These are phyloP conservation scores for Burhinus bistriatus DNA, from an alignment of 2,113 vertebrate species.

Conservation along the genomic window DNA sequence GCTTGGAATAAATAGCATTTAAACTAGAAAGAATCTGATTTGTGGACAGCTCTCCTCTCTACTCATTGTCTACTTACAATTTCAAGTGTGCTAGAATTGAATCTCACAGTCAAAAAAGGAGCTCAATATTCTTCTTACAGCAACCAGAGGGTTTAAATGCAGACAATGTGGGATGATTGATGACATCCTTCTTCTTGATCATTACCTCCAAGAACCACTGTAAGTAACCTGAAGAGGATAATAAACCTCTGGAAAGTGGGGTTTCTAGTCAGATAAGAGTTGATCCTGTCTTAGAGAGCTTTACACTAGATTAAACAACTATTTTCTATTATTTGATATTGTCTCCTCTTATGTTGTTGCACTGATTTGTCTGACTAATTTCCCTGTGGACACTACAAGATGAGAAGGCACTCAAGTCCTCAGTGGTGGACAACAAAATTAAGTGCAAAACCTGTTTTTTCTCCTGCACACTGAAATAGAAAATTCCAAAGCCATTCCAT, in stretches of 20 bases:
- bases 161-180: constrained; percentile 17
- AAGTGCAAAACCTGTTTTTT: neutral
- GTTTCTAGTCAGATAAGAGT: neutral
- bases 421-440: neutral
- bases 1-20: constrained; percentile 38
- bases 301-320: neutral
- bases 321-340: neutral
- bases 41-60: neutral
- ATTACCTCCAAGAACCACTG: neutral
- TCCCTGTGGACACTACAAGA: neutral
- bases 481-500: neutral
- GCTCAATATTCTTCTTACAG: constrained; percentile 14
- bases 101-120: constrained; percentile 20
- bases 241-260: neutral
- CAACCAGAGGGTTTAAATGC: neutral
- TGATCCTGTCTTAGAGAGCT: neutral
- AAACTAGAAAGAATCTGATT: constrained; percentile 33
- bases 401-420: neutral
- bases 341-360: neutral
- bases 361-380: neutral
- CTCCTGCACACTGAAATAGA: neutral
- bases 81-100: constrained; percentile 42
- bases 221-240: neutral
- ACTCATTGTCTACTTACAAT: constrained; percentile 15
- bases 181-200: neutral